A percentile compares a stretch with the other conserved stretches of the same genome.
phyloP scores from a whole-genome alignment of 92 coral and sea anemone species.

The Phenganax subtilis region DNA sequence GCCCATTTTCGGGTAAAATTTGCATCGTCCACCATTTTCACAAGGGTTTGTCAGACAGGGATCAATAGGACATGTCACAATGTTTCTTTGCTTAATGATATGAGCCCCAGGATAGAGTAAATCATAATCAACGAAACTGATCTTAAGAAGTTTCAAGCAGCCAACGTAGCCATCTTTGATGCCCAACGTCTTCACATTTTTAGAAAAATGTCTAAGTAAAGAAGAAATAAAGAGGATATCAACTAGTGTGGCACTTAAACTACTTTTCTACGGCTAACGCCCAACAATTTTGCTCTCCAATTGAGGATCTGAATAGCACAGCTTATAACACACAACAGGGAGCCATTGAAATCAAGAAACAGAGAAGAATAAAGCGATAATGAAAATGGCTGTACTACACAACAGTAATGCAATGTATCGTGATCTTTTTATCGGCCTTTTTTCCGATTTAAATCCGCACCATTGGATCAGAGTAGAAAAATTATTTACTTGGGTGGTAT shows the following conservation, averaged over 20 bases:
- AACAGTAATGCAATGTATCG: background rate
- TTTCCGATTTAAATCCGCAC: too few species aligned
- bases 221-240: background rate
- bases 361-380: too few species aligned
- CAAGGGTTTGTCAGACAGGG: conserved; percentile 33
- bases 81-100: conserved; percentile 17
- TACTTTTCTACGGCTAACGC: too few species aligned
- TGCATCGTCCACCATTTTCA: conserved; percentile 29
- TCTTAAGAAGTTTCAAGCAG: conserved; percentile 21
- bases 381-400: too few species aligned
- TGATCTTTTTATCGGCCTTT: too few species aligned
- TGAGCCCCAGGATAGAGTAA: conserved; percentile 25
- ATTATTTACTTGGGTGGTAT: conserved; percentile 4
- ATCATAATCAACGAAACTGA: conserved; percentile 24
- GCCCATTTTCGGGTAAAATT: conserved; percentile 12
- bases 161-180: conserved; percentile 21
- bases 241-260: too few species aligned
- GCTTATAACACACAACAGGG: too few species aligned
- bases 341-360: too few species aligned
- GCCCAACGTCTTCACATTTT: background rate
- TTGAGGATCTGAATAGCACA: too few species aligned
- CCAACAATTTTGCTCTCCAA: too few species aligned
- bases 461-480: background rate
- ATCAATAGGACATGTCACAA: conserved; percentile 10
- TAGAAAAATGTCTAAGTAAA: background rate